phyloP scores from a whole-genome alignment of 2,888 invertebrate species.

The Pterostichus niger region DNA sequence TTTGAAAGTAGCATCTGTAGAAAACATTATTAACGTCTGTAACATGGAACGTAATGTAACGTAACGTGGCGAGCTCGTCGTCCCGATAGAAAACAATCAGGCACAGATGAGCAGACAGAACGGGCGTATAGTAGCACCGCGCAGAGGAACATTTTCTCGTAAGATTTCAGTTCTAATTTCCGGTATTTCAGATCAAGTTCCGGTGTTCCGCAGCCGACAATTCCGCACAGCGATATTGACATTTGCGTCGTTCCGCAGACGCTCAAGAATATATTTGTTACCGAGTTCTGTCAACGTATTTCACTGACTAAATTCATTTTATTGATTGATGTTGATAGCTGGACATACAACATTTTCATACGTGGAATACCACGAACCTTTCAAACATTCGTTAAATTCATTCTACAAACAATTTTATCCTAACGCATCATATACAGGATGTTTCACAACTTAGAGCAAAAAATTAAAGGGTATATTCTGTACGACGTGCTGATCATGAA shows the following conservation, averaged over 20 bases:
- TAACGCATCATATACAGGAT: too few species aligned
- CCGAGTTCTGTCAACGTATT: slow-evolving; percentile 7
- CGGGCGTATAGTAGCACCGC: not conserved
- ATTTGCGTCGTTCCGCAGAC: slow-evolving; percentile 7
- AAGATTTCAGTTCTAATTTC: slow-evolving; percentile 58
- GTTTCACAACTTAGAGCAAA: too few species aligned
- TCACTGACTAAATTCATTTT: not conserved
- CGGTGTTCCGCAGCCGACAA: slow-evolving; percentile 9
- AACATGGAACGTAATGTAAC: too few species aligned
- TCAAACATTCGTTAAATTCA: too few species aligned
- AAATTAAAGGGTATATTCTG: too few species aligned
- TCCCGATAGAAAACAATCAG: not conserved
- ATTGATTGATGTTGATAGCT: not conserved
- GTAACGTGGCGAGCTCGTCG: too few species aligned
- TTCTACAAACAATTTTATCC: too few species aligned
- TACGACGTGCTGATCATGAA: too few species aligned
- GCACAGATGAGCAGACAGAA: not conserved
- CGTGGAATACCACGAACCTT: too few species aligned
- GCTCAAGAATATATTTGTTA: slow-evolving; percentile 4
- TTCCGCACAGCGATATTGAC: slow-evolving; percentile 40
- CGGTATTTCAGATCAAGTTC: slow-evolving; percentile 56
- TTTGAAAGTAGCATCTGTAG: too few species aligned
- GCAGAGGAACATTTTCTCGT: slow-evolving; percentile 25
- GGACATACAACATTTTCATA: not conserved
- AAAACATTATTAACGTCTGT: too few species aligned